Conservation (phyloP, 2,797 vertebrate genomes). For the Helarctos malayanus region DNA sequence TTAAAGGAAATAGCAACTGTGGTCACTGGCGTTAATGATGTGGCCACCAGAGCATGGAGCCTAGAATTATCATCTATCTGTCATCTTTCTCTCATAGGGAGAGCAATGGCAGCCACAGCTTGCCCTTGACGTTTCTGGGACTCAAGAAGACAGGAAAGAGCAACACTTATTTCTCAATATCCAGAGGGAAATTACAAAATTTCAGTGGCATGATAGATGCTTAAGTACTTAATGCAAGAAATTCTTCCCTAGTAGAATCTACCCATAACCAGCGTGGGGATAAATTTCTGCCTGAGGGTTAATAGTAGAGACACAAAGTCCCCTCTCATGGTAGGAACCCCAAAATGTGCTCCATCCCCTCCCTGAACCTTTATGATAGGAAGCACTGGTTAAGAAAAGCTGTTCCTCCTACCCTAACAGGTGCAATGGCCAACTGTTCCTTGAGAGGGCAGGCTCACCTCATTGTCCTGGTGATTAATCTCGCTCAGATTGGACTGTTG, state of each 20-base stretch:
- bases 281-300: neutral
- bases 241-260: constrained; percentile 33
- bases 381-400: neutral
- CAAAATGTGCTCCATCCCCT: neutral
- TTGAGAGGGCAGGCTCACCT: constrained; percentile 88
- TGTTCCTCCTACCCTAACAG: neutral
- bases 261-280: neutral
- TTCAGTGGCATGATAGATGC: constrained; percentile 35
- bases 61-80: neutral
- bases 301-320: neutral
- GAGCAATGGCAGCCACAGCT: neutral
- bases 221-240: constrained; percentile 50
- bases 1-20: neutral
- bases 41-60: neutral
- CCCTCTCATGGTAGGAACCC: neutral
- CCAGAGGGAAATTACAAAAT: constrained; percentile 59
- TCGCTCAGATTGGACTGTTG: constrained; percentile 93
- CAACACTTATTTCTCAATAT: constrained; percentile 58
- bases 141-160: neutral
- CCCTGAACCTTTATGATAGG: neutral
- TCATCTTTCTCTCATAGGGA: neutral
- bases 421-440: neutral
- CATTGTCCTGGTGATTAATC: constrained; percentile 95
- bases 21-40: neutral
- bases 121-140: neutral